Conservation (phyloP, 2,113 vertebrate genomes). For the Myiozetetes cayanensis region DNA sequence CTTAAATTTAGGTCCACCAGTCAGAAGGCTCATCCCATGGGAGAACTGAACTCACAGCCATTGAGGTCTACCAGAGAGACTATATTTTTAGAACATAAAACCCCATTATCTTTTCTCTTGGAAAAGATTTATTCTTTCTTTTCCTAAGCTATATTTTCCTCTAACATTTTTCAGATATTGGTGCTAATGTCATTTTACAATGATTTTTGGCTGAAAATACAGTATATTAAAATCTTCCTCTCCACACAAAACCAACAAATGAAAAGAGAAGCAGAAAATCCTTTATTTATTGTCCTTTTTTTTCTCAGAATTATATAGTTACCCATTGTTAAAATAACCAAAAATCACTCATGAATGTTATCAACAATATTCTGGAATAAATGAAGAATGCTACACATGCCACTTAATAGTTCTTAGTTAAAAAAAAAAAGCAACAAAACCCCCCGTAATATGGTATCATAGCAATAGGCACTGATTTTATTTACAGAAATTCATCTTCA, state of each 20-base stretch:
- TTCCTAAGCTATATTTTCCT: constrained; percentile 50
- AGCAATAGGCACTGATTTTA: not conserved
- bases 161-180: constrained; percentile 29
- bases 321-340: not conserved
- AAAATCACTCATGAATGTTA: constrained; percentile 9
- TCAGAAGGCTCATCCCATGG: not conserved
- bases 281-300: not conserved
- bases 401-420: not conserved
- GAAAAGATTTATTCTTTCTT: constrained; percentile 47
- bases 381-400: not conserved
- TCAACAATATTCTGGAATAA: not conserved
- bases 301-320: not conserved
- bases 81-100: constrained; percentile 26
- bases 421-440: not conserved
- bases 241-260: constrained; percentile 36
- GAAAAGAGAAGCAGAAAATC: constrained; percentile 33
- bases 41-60: not conserved
- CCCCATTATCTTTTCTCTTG: not conserved
- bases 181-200: constrained; percentile 59
- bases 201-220: constrained; percentile 24
- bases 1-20: not conserved
- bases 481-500: not conserved
- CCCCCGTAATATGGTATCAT: not conserved
- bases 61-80: not conserved
- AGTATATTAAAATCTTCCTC: constrained; percentile 37